Percentiles rank a stretch among this genome's conserved stretches.
Conservation (phyloP, 1,140 invertebrate genomes). For the Lycorma delicatula region DNA sequence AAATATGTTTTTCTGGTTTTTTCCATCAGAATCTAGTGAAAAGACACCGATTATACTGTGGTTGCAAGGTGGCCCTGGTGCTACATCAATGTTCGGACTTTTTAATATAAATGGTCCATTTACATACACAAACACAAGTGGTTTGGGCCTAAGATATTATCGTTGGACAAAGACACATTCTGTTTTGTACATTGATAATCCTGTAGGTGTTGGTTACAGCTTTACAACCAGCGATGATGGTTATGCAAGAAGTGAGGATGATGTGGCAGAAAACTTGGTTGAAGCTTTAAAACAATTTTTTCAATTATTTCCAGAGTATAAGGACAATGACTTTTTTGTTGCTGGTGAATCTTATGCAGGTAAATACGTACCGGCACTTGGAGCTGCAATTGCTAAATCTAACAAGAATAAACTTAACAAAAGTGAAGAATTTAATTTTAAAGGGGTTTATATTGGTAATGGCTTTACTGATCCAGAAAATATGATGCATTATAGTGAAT, state of each 20-base stretch:
- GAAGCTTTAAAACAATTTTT: conserved; percentile 62
- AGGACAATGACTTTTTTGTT: conserved; percentile 28
- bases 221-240: conserved; percentile 54
- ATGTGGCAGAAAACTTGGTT: conserved; percentile 58
- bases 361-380: conserved; percentile 46
- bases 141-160: conserved; percentile 38
- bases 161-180: conserved; percentile 69
- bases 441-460: conserved; percentile 53
- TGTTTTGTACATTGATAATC: conserved; percentile 80
- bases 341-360: conserved; percentile 49
- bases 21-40: conserved; percentile 40
- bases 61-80: conserved; percentile 79
- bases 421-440: conserved; percentile 33
- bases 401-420: conserved; percentile 23
- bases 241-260: conserved; percentile 55
- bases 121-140: conserved; percentile 36
- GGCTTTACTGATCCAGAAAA: conserved; percentile 54
- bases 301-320: conserved; percentile 43
- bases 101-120: conserved; percentile 58
- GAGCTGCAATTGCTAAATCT: conserved; percentile 40
- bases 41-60: conserved; percentile 57
- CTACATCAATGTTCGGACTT: conserved; percentile 67
- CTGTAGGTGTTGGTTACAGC: conserved; percentile 72
- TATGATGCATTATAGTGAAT: conserved; percentile 54
- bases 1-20: conserved; percentile 86